These are phyloP conservation scores for Apis florea DNA, from an alignment of 1,140 invertebrate genomes.

Conservation along the genomic window DNA sequence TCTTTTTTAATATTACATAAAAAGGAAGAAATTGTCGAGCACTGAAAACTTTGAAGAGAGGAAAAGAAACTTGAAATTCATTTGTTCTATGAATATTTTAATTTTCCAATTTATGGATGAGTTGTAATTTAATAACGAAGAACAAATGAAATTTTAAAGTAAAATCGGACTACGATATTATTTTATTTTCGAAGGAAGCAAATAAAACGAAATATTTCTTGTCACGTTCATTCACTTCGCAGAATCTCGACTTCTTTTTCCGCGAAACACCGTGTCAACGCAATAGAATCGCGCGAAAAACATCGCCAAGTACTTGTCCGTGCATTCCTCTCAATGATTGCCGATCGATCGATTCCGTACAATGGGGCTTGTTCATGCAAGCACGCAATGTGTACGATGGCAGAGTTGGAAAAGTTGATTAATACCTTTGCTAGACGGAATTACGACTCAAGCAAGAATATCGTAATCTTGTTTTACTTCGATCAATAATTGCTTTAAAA, in stretches of 20 bases:
- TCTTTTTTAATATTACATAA: too few species aligned
- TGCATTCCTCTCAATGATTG: conserved; percentile 42
- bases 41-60: too few species aligned
- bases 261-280: conserved; percentile 3
- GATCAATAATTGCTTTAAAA: too few species aligned
- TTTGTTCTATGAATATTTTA: too few species aligned
- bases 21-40: too few species aligned
- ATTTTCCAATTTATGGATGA: too few species aligned
- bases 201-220: background rate
- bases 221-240: background rate
- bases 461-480: too few species aligned
- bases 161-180: too few species aligned
- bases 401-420: conserved; percentile 11
- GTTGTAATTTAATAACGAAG: background rate
- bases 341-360: conserved; percentile 33
- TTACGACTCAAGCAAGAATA: background rate
- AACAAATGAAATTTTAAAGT: background rate
- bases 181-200: background rate
- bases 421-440: background rate
- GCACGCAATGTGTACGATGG: background rate
- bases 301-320: conserved; percentile 20
- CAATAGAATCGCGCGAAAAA: conserved; percentile 24
- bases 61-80: too few species aligned
- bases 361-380: conserved; percentile 23
- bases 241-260: background rate